Evolutionary conservation across 2,888 invertebrate species (phyloP), one percentile per base, ranked within the genome.

Genomic region (Amphipoea oculea): DNA sequence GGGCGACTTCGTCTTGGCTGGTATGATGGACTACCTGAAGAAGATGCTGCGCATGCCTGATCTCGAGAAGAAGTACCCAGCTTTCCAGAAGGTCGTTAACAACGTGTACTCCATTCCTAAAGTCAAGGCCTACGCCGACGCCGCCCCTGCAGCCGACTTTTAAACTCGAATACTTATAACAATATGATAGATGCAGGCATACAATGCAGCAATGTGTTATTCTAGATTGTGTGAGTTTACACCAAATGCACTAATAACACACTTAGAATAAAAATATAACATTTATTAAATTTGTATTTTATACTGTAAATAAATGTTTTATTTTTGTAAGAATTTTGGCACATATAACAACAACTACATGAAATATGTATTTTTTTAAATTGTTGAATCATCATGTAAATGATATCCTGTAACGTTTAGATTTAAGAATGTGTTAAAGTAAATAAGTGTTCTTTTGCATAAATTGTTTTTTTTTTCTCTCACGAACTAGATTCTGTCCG

Each of bases 71-170:
- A 92, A 93, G 81, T 93, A 94, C 84, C 96, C 96, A 0, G 90
- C 91, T 9, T 83, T 96, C 88, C 92, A 94, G 86, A 94, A 95
- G 62, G 75, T 96, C n/a, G 72, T 88, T 0, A 90, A 94, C 3
- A 92, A 90, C 60, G 93, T 96, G 0, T 87, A 88, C 2, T 85
- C 92, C 11, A 81, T 89, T 68, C 95, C 95, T 0, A 93, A 93
- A 12, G 90, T 97, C 62, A 96, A 96, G 84, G 93, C 93, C 9
- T 96, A 94, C 85, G 86, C 94, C 1, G 94, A 92, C 5, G 82
- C 91, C 12, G 92, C 92, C 11, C 92, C 84, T 0, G 68, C 54
- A 1, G 23, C 86, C 0, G 83, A 73, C 0, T 88, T 88, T 60
- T 91, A 91, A 85, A 36, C 45, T 54, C 17, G 29, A 29, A 29